Evolutionary conservation across 2,113 vertebrate species (phyloP), one percentile per base, ranked within the genome.

Genomic region (Boleophthalmus pectinirostris): DNA sequence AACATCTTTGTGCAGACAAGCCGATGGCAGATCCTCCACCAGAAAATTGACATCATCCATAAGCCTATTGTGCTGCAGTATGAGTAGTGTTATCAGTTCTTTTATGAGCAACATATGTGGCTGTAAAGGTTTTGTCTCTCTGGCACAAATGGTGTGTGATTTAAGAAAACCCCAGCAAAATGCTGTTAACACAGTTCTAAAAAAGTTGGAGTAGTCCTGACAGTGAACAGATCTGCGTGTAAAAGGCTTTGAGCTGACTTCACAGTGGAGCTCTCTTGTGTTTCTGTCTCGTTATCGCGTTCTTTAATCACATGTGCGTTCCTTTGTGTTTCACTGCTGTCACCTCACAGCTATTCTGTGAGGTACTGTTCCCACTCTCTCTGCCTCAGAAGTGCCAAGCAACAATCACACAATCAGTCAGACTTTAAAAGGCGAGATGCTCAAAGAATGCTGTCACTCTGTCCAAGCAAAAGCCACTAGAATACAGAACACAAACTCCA

Each of bases 261-360:
- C 71, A 80, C 80, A 74, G 78, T 75, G 78, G n/a, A 25, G 70
- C 81, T 16, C 72, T 66, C 73, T 75, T 81, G 79, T 82, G 79
- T 85, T 85, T 89, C 47, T 75, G 71, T 83, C 82, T 83, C 69
- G 75, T 86, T 86, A 83, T 83, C 74, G 63, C 64, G 66, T 67
- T 82, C 84, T 88, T 82, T 85, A 88, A 91, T 88, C 84, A 82
- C 79, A 64, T 80, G 63, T 73, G 56, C 64, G 69, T 58, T 80
- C 24, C 66, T 77, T 33, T 69, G 77, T 82, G 75, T 75, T 85
- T 82, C 69, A 75, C 72, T 51, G 60, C 77, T 77, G 73, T 87
- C 79, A 80, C 46, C 60, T 65, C 78, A 61, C 68, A 73, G 84
- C 56, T 57, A 66, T 66, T 43, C 69, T 20, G 69, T 38, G 53